A percentile compares a stretch with the other conserved stretches of the same genome.
These are phyloP conservation scores for Lacanobia wlatinum DNA, from an alignment of 2,888 invertebrate species.

Conservation along the genomic window DNA sequence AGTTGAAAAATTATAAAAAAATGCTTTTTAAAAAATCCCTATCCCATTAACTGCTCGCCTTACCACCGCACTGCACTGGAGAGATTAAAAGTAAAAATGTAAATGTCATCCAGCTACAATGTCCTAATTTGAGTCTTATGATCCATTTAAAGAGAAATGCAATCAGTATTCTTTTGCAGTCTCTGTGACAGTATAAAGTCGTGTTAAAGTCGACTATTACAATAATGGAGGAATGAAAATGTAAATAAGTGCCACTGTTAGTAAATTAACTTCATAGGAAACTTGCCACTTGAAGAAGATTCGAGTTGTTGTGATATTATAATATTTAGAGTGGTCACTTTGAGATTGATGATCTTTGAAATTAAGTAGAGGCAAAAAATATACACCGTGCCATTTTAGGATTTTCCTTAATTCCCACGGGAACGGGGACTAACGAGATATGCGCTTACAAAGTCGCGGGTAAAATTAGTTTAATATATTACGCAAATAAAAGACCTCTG, in stretches of 20 bases:
- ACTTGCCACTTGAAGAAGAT: background rate
- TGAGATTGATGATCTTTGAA: too few species aligned
- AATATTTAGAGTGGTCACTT: background rate
- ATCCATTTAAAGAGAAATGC: conserved; percentile 48
- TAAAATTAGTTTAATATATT: too few species aligned
- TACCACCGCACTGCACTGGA: background rate
- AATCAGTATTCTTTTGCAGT: conserved; percentile 59
- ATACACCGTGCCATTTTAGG: too few species aligned
- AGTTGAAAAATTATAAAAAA: background rate
- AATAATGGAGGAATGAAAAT: conserved; percentile 33
- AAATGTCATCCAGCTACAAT: conserved; percentile 1
- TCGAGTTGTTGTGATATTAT: background rate
- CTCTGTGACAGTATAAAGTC: conserved; percentile 31
- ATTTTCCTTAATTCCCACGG: too few species aligned
- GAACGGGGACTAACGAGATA: too few species aligned
- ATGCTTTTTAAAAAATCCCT: background rate
- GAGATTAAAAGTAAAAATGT: conserved; percentile 5
- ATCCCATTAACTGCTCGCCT: background rate
- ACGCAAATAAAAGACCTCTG: too few species aligned
- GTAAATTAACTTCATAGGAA: background rate
- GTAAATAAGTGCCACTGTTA: conserved; percentile 28
- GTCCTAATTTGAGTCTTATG: conserved; percentile 36
- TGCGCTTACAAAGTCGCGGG: too few species aligned
- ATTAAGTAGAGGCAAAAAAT: background rate
- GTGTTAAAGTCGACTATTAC: conserved; percentile 22